These are phyloP conservation scores for Plecturocebus donacophilus DNA, from an alignment of 2,113 vertebrate genomes.

Conservation along the genomic window DNA sequence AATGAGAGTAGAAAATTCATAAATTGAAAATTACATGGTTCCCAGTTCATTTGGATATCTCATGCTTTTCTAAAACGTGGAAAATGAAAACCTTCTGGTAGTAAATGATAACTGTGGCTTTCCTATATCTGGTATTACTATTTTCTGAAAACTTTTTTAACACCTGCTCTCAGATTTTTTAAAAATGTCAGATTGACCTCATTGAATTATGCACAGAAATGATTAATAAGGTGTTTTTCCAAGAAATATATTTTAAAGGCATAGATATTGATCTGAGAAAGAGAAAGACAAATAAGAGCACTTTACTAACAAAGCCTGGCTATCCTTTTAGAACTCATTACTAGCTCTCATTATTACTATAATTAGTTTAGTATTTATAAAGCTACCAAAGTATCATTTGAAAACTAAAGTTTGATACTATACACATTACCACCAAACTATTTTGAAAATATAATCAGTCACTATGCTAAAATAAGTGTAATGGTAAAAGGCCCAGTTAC, in stretches of 20 bases:
- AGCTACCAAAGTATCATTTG: neutral
- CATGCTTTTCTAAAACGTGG: neutral
- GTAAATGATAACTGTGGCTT: conserved; percentile 21
- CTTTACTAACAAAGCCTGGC: neutral
- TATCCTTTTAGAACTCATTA: neutral
- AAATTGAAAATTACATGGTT: conserved; percentile 21
- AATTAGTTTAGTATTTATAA: neutral
- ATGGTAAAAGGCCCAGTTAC: neutral
- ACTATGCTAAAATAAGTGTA: neutral
- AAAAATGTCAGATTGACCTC: conserved; percentile 38
- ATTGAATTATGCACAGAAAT: conserved; percentile 57
- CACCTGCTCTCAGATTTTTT: conserved; percentile 41
- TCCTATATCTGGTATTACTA: conserved; percentile 11
- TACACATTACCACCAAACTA: neutral
- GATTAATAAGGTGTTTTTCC: conserved; percentile 38
- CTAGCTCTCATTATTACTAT: neutral
- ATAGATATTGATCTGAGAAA: neutral
- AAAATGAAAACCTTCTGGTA: conserved; percentile 27
- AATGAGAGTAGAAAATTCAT: neutral
- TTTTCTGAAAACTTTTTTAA: conserved; percentile 47
- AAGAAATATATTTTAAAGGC: conserved; percentile 24
- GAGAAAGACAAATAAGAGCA: conserved; percentile 27
- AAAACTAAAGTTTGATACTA: neutral
- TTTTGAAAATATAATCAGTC: neutral
- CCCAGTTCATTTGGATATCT: neutral